A percentile compares a stretch with the other conserved stretches of the same genome.
Conservation (phyloP, 2,888 invertebrate species). For the Melolontha melolontha region DNA sequence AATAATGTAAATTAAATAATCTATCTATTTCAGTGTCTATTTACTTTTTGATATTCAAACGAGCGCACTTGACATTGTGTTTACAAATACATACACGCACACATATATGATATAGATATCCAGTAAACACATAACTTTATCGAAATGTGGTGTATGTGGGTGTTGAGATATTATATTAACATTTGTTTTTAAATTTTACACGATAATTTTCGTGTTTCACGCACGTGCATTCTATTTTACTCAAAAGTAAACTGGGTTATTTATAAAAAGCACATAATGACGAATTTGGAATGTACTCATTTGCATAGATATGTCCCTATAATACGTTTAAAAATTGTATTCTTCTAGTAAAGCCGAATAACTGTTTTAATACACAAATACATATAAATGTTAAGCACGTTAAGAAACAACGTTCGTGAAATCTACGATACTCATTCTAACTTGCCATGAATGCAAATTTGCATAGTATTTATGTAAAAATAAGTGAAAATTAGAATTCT, state of each 20-base stretch:
- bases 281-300: too few species aligned
- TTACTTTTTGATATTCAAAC: constrained; percentile 34
- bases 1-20: constrained; percentile 19
- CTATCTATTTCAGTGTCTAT: neutral
- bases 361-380: too few species aligned
- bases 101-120: constrained; percentile 13
- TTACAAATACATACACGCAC: constrained; percentile 12
- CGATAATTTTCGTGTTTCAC: constrained; percentile 15
- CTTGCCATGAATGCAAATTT: too few species aligned
- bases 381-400: too few species aligned
- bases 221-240: constrained; percentile 22
- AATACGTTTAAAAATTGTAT: too few species aligned
- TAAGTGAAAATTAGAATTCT: too few species aligned
- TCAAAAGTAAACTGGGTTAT: constrained; percentile 14
- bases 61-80: constrained; percentile 28
- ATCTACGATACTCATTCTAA: too few species aligned
- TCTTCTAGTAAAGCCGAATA: too few species aligned
- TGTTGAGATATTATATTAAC: constrained; percentile 16
- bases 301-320: too few species aligned
- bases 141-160: constrained; percentile 26
- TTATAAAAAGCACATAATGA: neutral
- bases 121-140: constrained; percentile 24
- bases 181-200: constrained; percentile 32
- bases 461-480: too few species aligned
- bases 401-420: too few species aligned